A percentile compares a stretch with the other conserved stretches of the same genome.
Conservation (phyloP, 2,797 vertebrate species). For the Paguma larvata region DNA sequence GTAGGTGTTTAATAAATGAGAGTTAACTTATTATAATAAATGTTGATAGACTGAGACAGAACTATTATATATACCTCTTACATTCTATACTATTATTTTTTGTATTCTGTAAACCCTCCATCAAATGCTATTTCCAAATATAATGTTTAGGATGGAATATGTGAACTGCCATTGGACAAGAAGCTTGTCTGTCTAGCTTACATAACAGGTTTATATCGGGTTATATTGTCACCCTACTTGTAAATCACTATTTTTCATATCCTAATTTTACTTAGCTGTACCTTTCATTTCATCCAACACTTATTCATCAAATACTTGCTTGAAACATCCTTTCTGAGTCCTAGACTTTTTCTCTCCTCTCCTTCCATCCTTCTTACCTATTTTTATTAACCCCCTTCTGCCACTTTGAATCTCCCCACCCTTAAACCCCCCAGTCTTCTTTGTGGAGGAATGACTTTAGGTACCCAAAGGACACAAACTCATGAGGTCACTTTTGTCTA, state of each 20-base stretch:
- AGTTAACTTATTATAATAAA: background rate
- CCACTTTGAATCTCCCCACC: background rate
- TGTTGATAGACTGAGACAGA: background rate
- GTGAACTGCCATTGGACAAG: background rate
- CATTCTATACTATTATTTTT: background rate
- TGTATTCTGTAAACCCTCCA: slow-evolving; percentile 26
- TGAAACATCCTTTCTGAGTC: background rate
- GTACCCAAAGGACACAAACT: background rate
- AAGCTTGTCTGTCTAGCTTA: background rate
- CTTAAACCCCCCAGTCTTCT: background rate
- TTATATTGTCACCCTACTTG: background rate
- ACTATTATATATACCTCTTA: background rate
- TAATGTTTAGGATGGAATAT: background rate
- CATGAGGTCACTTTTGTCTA: background rate
- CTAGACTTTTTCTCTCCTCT: background rate
- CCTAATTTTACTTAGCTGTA: background rate
- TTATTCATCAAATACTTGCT: slow-evolving; percentile 21
- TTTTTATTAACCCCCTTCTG: background rate
- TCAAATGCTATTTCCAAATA: slow-evolving; percentile 9
- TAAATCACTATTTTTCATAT: background rate
- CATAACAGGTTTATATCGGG: background rate
- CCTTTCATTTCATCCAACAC: background rate
- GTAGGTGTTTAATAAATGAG: background rate
- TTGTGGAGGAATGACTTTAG: background rate
- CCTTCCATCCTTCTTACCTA: background rate